Base-by-base conservation (phyloP, 2,888 invertebrate genomes). In the Lacanobia oleracea region DNA sequence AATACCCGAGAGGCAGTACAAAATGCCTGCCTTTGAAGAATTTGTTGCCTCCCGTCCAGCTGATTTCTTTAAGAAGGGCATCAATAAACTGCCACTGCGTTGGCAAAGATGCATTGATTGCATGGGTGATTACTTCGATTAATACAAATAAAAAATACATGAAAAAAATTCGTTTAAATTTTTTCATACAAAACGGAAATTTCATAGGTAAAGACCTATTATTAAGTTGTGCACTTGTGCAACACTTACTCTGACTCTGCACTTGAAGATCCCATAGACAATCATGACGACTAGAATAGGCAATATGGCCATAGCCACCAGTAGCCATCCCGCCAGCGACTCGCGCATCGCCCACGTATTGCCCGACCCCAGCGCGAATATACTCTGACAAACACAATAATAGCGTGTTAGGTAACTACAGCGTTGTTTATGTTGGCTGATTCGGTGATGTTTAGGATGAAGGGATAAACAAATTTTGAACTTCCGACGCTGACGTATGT, bases 261-360 rank as follows among this genome's bases (percentile, higher is more conserved):
- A 95, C 79, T 93, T 94, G 90, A 95, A 96, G 51, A 94, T 59
- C 7, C 91, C 83, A 77, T 93, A 95, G 43, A 93, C 77, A 0
- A 88, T 4, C 75, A 91, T 82, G n/a, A 93, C 81, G 3, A 90
- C 18, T 0, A 75, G 66, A 10, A 93, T 87, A 0, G 95, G 94
- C 23, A 89, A 61, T 62, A 93, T 61, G 1, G 89, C 86, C 6
- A 90, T 27, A 0, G 85, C 54, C 7, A 93, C 86, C 43, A 93
- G 75, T 37, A 87, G 33, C 91, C 92, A 93, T n/a, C 94, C 95
- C 0, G 91, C 90, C 12, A 87, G 51, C 5, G 87, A 83, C 33
- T 91, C 89, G 12, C 74, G 67, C 1, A 85, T 56, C 37, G 86
- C 76, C 87, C 91, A 89, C 7, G 87, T 37, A 4, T 80, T 33